Conservation (phyloP, 2,888 invertebrate species). For the Fissipunctia ypsillon region DNA sequence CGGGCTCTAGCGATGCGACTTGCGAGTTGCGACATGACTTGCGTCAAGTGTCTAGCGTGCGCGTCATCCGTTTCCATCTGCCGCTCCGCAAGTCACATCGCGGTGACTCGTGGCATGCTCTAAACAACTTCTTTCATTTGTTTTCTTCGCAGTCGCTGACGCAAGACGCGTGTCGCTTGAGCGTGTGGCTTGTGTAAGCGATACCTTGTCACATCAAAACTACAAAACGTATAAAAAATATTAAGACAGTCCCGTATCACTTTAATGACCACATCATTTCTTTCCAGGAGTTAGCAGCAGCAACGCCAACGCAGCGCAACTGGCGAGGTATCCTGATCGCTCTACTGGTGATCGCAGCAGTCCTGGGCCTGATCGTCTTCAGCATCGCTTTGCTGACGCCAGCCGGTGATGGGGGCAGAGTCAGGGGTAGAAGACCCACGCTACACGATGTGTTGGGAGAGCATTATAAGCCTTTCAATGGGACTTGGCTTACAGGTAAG, state of each 20-base stretch:
- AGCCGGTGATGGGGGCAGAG: slow-evolving; percentile 92
- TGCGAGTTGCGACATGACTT: too few relatives aligned
- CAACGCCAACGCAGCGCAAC: slow-evolving; percentile 96
- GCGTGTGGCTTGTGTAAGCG: too few relatives aligned
- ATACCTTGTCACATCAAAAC: too few relatives aligned
- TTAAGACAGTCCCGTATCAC: neutral
- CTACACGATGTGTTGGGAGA: slow-evolving; percentile 92
- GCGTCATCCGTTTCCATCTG: too few relatives aligned
- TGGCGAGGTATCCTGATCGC: slow-evolving; percentile 99
- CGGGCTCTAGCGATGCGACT: neutral
- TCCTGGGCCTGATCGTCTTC: slow-evolving; percentile 96
- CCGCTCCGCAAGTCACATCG: too few relatives aligned
- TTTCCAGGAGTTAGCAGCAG: slow-evolving; percentile 96
- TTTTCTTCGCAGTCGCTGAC: neutral
- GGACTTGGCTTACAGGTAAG: slow-evolving; percentile 88
- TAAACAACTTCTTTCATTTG: neutral
- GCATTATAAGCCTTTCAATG: slow-evolving; percentile 93
- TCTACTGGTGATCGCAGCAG: slow-evolving; percentile 96
- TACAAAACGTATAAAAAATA: too few relatives aligned
- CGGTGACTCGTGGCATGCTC: neutral
- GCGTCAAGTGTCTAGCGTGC: too few relatives aligned
- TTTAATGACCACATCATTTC: neutral
- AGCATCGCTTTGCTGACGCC: slow-evolving; percentile 97
- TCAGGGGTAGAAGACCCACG: slow-evolving; percentile 92
- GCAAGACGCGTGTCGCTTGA: too few relatives aligned